Conservation (phyloP, 2,888 invertebrate genomes). For the Tetanocera ferruginea region DNA sequence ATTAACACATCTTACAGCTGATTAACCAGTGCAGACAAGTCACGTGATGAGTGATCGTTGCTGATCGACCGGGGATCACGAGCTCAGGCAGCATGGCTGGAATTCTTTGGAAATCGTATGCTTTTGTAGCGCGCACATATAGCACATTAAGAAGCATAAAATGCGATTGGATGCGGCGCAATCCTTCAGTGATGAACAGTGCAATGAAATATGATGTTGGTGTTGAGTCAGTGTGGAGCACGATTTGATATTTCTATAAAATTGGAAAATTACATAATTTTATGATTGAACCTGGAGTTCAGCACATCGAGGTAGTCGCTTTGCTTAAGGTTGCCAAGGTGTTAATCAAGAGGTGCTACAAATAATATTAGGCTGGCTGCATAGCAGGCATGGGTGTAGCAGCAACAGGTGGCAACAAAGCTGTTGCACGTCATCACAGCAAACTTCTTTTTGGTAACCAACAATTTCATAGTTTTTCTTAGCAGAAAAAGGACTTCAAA, state of each 20-base stretch:
- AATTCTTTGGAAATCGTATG: not conserved
- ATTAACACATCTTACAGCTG: slow-evolving; percentile 31
- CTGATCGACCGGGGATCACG: slow-evolving; percentile 14
- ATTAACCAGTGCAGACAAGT: slow-evolving; percentile 17
- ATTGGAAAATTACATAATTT: slow-evolving; percentile 45
- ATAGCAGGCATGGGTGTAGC: no score
- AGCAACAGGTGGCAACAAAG: no score
- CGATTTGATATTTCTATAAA: slow-evolving; percentile 44
- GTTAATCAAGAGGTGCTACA: no score
- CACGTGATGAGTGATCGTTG: slow-evolving; percentile 6
- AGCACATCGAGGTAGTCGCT: not conserved
- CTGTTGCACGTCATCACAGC: no score
- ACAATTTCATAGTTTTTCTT: no score
- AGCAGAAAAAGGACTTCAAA: no score
- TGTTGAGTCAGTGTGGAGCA: slow-evolving; percentile 15
- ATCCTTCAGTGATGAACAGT: not conserved
- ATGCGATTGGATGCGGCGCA: slow-evolving; percentile 26
- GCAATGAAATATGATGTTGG: not conserved
- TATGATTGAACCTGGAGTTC: slow-evolving; percentile 32
- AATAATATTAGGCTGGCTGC: no score
- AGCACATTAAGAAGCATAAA: slow-evolving; percentile 41
- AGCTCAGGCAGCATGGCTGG: not conserved
- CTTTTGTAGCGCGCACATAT: slow-evolving; percentile 25
- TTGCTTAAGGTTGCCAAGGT: no score
- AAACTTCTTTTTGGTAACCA: no score